Percentiles rank a stretch among this genome's conserved stretches.
phyloP scores from a whole-genome alignment of 2,113 vertebrate genomes.

The cat (Felis catus) region F.catus_Fca126_mat1.0 CM031413.1:60489001-60489500 shows the following conservation, averaged over 20 bases:
- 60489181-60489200: not conserved
- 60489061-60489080: no score
- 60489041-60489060: not conserved
- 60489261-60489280: not conserved
- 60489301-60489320: not conserved
- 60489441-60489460: not conserved
- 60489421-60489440: not conserved
- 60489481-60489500: not conserved
- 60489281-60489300: not conserved
- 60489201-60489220: not conserved
- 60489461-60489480: not conserved
- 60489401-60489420: not conserved
- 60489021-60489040: accelerated
- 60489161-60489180: no score
- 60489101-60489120: accelerated
- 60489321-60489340: not conserved
- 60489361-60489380: not conserved
- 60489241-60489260: no score
- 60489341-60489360: not conserved
- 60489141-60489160: not conserved
- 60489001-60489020: accelerated
- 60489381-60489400: not conserved
- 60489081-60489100: not conserved
- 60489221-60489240: not conserved
- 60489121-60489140: not conserved